Evolutionary conservation across 2,888 invertebrate species (phyloP).

Genomic region (Oasisia sp.): DNA sequence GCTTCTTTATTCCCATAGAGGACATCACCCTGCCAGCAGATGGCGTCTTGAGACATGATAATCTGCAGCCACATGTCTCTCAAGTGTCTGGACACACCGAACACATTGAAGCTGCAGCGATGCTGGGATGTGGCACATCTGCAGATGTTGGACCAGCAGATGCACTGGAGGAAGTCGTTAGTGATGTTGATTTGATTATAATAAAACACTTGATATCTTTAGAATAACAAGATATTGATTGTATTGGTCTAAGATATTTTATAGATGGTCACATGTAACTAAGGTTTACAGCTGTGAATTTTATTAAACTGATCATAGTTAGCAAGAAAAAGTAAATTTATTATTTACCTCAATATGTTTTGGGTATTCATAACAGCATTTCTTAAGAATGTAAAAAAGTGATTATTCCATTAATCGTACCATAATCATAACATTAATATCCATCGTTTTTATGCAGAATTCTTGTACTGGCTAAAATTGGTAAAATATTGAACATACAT

Average conservation of each 20-base stretch:
- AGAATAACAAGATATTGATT: too few species aligned
- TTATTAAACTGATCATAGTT: neutral
- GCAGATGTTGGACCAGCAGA: neutral
- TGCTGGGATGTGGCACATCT: neutral
- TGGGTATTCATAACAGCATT: neutral
- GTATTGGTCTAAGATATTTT: neutral
- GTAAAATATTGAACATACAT: too few species aligned
- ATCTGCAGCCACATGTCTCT: neutral
- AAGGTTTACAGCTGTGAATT: neutral
- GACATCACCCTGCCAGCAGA: neutral
- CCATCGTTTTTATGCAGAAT: too few species aligned
- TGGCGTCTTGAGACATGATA: neutral
- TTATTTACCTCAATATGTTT: neutral
- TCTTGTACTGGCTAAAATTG: too few species aligned
- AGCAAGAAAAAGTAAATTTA: neutral
- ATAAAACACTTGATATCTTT: too few species aligned
- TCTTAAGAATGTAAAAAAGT: too few species aligned
- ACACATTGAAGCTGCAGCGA: neutral
- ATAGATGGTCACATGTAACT: neutral
- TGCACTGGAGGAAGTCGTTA: neutral
- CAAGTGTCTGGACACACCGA: neutral
- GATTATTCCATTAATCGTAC: too few species aligned
- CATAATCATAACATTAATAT: too few species aligned
- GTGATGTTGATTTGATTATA: neutral
- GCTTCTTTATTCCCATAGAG: neutral